Base-by-base conservation (phyloP, 2,113 vertebrate species). In the Noctilio leporinus region DNA sequence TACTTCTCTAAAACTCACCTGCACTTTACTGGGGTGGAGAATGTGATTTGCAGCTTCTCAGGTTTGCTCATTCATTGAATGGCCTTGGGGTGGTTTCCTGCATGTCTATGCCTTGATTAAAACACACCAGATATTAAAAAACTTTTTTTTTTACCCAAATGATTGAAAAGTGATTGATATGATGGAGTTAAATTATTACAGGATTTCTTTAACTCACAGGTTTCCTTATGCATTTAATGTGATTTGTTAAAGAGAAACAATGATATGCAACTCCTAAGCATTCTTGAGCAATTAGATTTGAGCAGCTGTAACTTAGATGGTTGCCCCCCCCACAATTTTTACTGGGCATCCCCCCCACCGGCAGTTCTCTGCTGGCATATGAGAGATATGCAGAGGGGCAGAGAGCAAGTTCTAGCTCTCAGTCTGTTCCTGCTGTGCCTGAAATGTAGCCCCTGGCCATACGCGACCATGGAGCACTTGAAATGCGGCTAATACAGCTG, bases 101-200 rank as follows among this genome's bases (percentile, higher is more conserved):
- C 43, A 40, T 51, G 22, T 62, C 26, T 19, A 1, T 45, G 43
- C 16, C 1, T 53, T 16, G 4, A 33, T 83, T 91, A 78, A 95
- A 86, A 86, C 83, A 72, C 86, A 70, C 20, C 64, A 70, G 30
- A 89, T 51, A 20, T 6, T 73, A 91, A 30, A 35, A 81, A 72
- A 51, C 26, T 73, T 47, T 40, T 55, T 80, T 38, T 81, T 76
- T 59, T 43, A 53, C 35, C 51, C 22, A 28, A 86, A 77, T 84
- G 38, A 78, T 57, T n/a, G 43, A 93, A 73, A 76, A 57, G 17
- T 91, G 67, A 86, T 94, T 93, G 94, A 86, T 45, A 93, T 94
- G 82, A 77, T 80, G 7, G 38, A 45, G 8, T 88, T 86, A 93
- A 94, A 49, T 57, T 16, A 70, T 57, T 62, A 19, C 55, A 30